Percentiles rank a stretch among this genome's conserved stretches.
These are phyloP conservation scores for Melospiza georgiana DNA, from an alignment of 2,113 vertebrate genomes.

Conservation along the genomic window DNA sequence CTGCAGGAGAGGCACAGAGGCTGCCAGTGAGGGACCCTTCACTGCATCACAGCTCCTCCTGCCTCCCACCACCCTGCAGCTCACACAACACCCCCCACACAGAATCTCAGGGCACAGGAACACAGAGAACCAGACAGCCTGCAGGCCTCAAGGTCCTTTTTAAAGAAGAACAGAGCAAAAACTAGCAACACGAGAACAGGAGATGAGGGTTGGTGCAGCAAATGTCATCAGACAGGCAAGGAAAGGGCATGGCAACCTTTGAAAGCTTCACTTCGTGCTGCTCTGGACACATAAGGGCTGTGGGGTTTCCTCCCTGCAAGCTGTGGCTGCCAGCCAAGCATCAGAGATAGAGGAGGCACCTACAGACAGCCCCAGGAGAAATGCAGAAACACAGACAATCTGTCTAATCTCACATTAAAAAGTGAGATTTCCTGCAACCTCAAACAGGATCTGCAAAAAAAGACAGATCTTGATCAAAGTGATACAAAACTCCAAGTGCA, in stretches of 20 bases:
- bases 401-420: not conserved
- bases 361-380: not conserved
- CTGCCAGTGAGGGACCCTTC: not conserved
- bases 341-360: not conserved
- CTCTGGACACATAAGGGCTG: fast-evolving
- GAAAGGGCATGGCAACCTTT: not conserved
- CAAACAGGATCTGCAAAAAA: not conserved
- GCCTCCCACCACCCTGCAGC: not conserved
- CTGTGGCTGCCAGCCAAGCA: not conserved
- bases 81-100: not conserved
- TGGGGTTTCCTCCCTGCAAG: not conserved
- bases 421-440: not conserved
- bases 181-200: not conserved
- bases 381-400: not conserved
- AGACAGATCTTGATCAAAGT: not conserved
- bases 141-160: not conserved
- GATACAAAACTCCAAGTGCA: not conserved
- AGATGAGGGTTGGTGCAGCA: not conserved
- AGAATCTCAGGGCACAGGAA: not conserved
- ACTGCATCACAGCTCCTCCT: not conserved
- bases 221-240: not conserved
- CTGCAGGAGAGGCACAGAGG: slow-evolving; percentile 62
- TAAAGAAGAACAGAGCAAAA: not conserved
- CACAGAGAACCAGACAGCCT: not conserved
- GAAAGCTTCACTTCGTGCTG: not conserved